These are phyloP conservation scores for Polydrusus pterygomalis DNA, from an alignment of 2,888 invertebrate genomes.

Conservation along the genomic window DNA sequence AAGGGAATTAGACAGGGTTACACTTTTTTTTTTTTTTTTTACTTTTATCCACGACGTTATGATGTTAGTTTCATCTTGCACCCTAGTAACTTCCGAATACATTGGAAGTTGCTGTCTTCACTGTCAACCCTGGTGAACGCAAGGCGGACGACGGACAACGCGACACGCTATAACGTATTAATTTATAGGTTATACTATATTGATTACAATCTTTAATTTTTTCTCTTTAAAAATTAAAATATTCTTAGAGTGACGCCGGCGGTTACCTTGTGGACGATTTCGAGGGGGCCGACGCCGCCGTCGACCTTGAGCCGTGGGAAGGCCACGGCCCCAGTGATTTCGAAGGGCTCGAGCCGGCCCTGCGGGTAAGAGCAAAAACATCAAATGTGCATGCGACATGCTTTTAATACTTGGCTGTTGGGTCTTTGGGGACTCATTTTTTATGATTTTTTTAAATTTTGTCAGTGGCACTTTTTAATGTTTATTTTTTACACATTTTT, in stretches of 20 bases:
- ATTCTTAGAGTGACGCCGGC: constrained; percentile 83
- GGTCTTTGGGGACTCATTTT: neutral
- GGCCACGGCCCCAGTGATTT: constrained; percentile 75
- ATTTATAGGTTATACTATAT: too few species aligned
- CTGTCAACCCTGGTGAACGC: neutral
- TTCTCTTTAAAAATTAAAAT: constrained; percentile 65
- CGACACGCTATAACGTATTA: too few species aligned
- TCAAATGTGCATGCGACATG: constrained; percentile 52
- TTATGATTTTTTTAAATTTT: constrained; percentile 17
- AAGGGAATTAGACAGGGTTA: too few species aligned
- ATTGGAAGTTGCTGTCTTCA: neutral
- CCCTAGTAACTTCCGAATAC: neutral
- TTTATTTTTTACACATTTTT: neutral
- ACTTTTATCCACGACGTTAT: too few species aligned
- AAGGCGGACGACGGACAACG: neutral
- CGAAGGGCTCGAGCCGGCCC: constrained; percentile 75
- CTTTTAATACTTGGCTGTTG: neutral
- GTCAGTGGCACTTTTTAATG: neutral
- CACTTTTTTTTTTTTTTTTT: too few species aligned
- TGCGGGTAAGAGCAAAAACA: constrained; percentile 74
- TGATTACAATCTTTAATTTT: too few species aligned
- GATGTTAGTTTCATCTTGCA: too few species aligned
- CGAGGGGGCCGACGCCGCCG: constrained; percentile 76
- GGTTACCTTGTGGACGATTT: constrained; percentile 70
- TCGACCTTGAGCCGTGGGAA: constrained; percentile 78